Percentiles rank a stretch among this genome's conserved stretches.
phyloP scores from a whole-genome alignment of 1,140 invertebrate genomes.

The Drosophila grimshawi region DNA sequence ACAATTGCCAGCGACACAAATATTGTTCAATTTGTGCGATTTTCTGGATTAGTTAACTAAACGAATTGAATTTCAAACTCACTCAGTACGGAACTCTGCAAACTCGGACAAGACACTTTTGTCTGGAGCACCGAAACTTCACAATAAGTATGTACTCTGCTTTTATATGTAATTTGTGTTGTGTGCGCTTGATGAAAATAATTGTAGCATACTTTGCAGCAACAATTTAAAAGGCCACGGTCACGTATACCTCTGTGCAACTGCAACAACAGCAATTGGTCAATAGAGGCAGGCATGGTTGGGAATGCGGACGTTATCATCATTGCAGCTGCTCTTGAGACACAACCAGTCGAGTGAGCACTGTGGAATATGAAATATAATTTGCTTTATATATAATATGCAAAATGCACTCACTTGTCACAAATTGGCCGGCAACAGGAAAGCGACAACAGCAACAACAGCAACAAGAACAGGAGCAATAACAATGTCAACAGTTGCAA shows the following conservation, averaged over 20 bases:
- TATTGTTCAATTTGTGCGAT: too few relatives aligned
- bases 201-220: slow-evolving; percentile 75
- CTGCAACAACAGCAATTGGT: neutral
- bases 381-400: slow-evolving; percentile 64
- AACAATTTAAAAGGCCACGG: slow-evolving; percentile 65
- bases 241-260: slow-evolving; percentile 45
- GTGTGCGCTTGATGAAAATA: slow-evolving; percentile 69
- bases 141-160: slow-evolving; percentile 1
- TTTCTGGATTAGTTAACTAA: too few relatives aligned
- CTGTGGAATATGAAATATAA: slow-evolving; percentile 65
- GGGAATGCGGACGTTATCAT: slow-evolving; percentile 26
- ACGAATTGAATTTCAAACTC: too few relatives aligned
- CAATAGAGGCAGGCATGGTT: neutral
- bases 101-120: slow-evolving; percentile 19
- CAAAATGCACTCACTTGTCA: slow-evolving; percentile 73
- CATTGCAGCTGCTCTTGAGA: slow-evolving; percentile 59
- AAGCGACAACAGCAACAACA: slow-evolving; percentile 46
- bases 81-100: too few relatives aligned
- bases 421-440: slow-evolving; percentile 61
- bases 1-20: too few relatives aligned
- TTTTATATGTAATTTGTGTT: slow-evolving; percentile 31
- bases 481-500: slow-evolving; percentile 35
- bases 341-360: slow-evolving; percentile 56
- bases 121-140: slow-evolving; percentile 38
- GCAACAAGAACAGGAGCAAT: slow-evolving; percentile 4